Conservation (phyloP, 2,888 invertebrate genomes). For the Drosophila mettleri region DNA sequence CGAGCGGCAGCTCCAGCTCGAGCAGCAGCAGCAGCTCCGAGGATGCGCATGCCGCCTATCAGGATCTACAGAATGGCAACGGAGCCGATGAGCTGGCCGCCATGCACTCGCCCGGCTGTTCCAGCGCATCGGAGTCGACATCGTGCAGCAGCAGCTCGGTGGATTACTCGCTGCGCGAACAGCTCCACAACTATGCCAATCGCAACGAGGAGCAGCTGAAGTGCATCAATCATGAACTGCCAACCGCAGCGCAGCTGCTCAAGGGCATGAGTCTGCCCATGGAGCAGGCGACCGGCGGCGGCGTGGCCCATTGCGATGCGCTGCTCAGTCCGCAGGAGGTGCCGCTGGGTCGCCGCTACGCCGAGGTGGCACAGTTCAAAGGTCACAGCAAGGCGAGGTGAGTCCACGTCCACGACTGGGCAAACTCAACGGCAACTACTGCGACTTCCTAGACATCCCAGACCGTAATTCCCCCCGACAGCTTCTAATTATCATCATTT, state of each 20-base stretch:
- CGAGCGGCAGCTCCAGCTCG: conserved; percentile 39
- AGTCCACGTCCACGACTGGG: conserved; percentile 39
- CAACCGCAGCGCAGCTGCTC: conserved; percentile 52
- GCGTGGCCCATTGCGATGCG: conserved; percentile 71
- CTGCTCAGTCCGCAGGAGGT: conserved; percentile 85
- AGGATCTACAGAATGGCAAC: conserved; percentile 84
- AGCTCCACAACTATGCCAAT: conserved; percentile 84
- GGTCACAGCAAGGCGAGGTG: conserved; percentile 76
- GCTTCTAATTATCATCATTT: neutral
- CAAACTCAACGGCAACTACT: neutral
- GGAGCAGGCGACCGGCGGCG: conserved; percentile 38
- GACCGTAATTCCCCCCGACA: no score
- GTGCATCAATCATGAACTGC: conserved; percentile 28
- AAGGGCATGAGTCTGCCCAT: conserved; percentile 59
- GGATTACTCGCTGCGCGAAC: conserved; percentile 84
- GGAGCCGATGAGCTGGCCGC: conserved; percentile 57
- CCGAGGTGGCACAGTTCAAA: conserved; percentile 85
- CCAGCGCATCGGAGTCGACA: conserved; percentile 64
- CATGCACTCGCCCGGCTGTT: conserved; percentile 46
- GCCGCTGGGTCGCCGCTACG: conserved; percentile 85
- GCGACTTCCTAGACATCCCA: no score
- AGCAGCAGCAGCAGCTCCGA: conserved; percentile 57
- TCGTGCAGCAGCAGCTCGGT: conserved; percentile 82
- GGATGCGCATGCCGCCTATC: conserved; percentile 79
- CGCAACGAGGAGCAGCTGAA: conserved; percentile 49